Evolutionary conservation across 2,888 invertebrate species (phyloP).

Genomic region (Noctua janthina): DNA sequence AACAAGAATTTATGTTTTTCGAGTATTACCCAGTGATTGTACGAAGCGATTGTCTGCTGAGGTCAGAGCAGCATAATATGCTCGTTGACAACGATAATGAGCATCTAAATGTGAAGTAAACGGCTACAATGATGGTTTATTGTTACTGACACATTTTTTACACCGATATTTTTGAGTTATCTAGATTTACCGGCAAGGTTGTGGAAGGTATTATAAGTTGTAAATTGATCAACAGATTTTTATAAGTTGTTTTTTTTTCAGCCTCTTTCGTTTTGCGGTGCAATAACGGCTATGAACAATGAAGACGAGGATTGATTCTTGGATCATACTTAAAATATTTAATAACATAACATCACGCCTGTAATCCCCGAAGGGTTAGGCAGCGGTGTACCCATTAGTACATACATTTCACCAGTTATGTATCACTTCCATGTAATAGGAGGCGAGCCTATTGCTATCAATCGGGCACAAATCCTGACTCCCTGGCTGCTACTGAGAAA

Average conservation of each 20-base stretch:
- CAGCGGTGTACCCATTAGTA: too few species aligned
- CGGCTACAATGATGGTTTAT: conserved; percentile 45
- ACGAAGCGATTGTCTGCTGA: conserved; percentile 48
- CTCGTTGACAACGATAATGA: conserved; percentile 58
- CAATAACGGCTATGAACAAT: neutral
- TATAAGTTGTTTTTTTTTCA: neutral
- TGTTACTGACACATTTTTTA: conserved; percentile 40
- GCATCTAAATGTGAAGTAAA: conserved; percentile 52
- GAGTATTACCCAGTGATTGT: conserved; percentile 38
- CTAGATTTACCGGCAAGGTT: conserved; percentile 52
- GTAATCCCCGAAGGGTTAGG: too few species aligned
- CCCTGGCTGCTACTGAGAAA: neutral
- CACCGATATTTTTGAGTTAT: conserved; percentile 50
- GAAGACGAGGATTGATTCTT: neutral
- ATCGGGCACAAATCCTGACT: neutral
- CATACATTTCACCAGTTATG: neutral
- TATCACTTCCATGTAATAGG: too few species aligned
- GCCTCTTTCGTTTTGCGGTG: neutral
- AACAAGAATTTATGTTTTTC: conserved; percentile 62
- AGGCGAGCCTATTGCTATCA: neutral
- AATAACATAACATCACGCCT: neutral
- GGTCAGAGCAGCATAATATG: conserved; percentile 58
- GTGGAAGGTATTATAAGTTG: neutral
- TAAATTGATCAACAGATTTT: neutral
- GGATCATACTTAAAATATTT: neutral